Base-by-base conservation (phyloP, 2,797 vertebrate species). In the Cynopterus sphinx region DNA sequence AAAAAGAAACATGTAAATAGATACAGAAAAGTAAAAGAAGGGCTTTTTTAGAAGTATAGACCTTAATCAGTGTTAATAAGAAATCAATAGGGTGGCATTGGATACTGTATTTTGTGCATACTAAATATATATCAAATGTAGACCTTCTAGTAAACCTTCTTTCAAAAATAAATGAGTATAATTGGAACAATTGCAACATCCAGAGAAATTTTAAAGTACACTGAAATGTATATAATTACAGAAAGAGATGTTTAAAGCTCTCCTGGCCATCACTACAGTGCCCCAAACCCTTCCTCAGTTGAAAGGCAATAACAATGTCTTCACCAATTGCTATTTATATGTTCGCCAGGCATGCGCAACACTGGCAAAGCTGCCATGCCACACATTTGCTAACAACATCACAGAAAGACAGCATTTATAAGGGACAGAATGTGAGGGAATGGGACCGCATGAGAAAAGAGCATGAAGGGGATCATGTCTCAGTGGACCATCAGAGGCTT, bases 401-500 rank as follows among this genome's bases (percentile, higher is more conserved):
- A 33, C 16, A 22, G 28, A 75, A 26, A 43, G n/a, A 19, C 16
- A 63, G 46, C 43, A 24, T 63, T 86, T 53, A 31, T 28, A 74
- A 68, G 36, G 65, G 78, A 84, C 70, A 77, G 59, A 86, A 46
- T 15, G 1, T 2, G 17, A 88, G 31, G 33, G 26, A 53, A 65
- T 5, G 13, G 31, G 81, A 51, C 33, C 36, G 28, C 67, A 24
- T 59, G 51, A 75, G 61, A 61, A 75, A 93, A 91, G 74, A 49
- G 51, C 9, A 51, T 28, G 22, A n/a, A 94, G 0, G 91, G 78
- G 88, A 77, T n/a, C 0, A 0, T 22, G n/a, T 97, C 97, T 97
- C 95, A n/a, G 0, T 46, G 53, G 84, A 95, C 67, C 36, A 24
- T 81, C 84, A 91, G 89, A 85, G 87, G 83, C 73, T 91, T 75